phyloP scores from a whole-genome alignment of 2,797 vertebrate genomes.

The Peromyscus melanophrys region DNA sequence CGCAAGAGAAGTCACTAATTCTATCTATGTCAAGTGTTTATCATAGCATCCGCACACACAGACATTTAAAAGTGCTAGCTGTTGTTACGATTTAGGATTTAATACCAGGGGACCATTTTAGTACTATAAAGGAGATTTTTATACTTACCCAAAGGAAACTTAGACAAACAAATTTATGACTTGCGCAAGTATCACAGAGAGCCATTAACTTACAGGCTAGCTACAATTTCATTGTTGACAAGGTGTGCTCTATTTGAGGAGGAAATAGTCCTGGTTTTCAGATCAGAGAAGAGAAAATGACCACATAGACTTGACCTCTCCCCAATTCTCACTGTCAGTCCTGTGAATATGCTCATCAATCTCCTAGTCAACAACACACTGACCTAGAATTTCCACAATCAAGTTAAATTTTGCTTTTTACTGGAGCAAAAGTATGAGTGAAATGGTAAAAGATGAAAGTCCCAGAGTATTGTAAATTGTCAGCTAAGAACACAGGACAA shows the following conservation, averaged over 20 bases:
- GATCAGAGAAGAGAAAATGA: background rate
- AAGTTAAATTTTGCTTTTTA: background rate
- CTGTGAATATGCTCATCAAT: background rate
- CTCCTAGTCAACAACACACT: background rate
- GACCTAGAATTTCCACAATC: background rate
- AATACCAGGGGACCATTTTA: background rate
- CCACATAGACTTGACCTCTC: background rate
- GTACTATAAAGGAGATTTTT: background rate
- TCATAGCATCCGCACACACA: background rate
- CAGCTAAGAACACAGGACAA: background rate
- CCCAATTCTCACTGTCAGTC: too few species aligned
- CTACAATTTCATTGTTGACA: background rate
- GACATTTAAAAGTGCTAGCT: slow-evolving; percentile 49
- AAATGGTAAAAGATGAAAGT: background rate
- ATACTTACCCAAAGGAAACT: background rate
- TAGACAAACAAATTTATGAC: background rate
- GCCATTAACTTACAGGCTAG: background rate
- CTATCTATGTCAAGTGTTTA: slow-evolving; percentile 78
- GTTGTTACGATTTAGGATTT: slow-evolving; percentile 43
- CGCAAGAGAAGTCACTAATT: background rate
- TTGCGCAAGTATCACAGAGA: background rate
- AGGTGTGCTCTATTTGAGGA: background rate
- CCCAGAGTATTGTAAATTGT: background rate
- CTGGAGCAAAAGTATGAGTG: background rate
- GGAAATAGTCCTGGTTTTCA: background rate